Evolutionary conservation across 35 echinoderm and acorn worm species (phyloP), one percentile per base, ranked within the genome.

Genomic region (Lytechinus pictus): DNA sequence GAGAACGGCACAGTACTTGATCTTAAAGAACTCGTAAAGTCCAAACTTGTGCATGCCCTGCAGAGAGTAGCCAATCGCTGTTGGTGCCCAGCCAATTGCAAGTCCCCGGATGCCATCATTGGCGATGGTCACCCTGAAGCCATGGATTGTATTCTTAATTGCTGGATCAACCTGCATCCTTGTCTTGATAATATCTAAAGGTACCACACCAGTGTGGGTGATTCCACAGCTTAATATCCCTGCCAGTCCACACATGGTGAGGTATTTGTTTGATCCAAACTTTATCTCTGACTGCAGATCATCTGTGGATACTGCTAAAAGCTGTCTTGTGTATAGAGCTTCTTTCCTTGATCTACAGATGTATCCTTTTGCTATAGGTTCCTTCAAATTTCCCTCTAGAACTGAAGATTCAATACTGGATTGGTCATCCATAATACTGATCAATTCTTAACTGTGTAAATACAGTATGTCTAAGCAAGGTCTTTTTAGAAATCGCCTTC

Each of bases 1-100:
- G 1, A 90, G 88, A 33, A 90, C 10, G 52, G 29, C 88, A 90
- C 88, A 90, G 52, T 90, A 90, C 24, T 90, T 90, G 88, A 90
- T 90, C 88, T 90, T 90, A 33, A 90, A 90, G 88, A 52, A 90
- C 88, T 90, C 88, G 52, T 90, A 90, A 10, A 90, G 28, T 12
- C 88, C 88, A 90, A 90, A 90, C 88, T 90, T 90, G 52, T 90
- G 88, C 88, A 90, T 44, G 10, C 88, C 88, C 88, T 90, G 88
- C 28, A 90, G 88, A 54, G 88, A 90, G 52, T 90, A 90, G 11
- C 88, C 88, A 90, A 90, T 90, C 3, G 29, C 28, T 44, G 88
- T 90, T 54, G 88, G 88, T 52, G 88, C 88, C 88, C 88, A 90
- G 28, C 88, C 88, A 54, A 90, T 90, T 6, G 88, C 52, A 9